These are phyloP conservation scores for Flabesymbios commensalis DNA, from an alignment of 2,888 invertebrate species.

Conservation along the genomic window DNA sequence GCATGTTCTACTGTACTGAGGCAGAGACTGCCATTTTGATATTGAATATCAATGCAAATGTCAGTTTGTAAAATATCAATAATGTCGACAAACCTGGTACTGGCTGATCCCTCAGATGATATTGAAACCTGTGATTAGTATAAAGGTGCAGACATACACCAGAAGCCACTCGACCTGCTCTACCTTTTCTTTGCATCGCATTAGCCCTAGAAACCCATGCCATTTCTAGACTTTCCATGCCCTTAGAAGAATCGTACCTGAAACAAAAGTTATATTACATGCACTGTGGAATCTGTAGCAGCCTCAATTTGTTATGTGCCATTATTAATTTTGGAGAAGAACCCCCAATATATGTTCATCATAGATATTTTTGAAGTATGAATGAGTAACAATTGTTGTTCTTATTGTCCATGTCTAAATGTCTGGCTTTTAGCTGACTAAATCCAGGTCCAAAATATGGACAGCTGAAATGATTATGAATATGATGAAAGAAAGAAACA, in stretches of 20 bases:
- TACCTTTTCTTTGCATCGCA: conserved; percentile 80
- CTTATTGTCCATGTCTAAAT: too few relatives aligned
- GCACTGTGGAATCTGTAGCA: conserved; percentile 61
- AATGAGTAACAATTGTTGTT: not conserved
- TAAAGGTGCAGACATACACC: conserved; percentile 86
- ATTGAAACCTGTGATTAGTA: conserved; percentile 70
- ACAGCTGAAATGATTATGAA: too few relatives aligned
- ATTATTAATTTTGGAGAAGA: conserved; percentile 60
- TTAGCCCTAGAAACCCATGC: conserved; percentile 85
- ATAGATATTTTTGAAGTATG: not conserved
- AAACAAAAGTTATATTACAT: not conserved
- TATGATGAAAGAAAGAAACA: too few relatives aligned
- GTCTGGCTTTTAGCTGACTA: too few relatives aligned
- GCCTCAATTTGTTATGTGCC: not conserved
- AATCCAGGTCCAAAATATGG: too few relatives aligned
- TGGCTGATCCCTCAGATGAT: conserved; percentile 70
- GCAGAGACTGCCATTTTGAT: too few relatives aligned
- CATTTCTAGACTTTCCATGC: conserved; percentile 75
- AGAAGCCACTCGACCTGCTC: conserved; percentile 86
- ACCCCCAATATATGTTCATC: not conserved
- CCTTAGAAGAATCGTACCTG: conserved; percentile 63
- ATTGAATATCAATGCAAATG: too few relatives aligned
- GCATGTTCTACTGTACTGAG: too few relatives aligned
- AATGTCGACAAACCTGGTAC: conserved; percentile 44
- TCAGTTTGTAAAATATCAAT: too few relatives aligned